phyloP scores from a whole-genome alignment of 2,888 invertebrate species.

The Meta bourneti region DNA sequence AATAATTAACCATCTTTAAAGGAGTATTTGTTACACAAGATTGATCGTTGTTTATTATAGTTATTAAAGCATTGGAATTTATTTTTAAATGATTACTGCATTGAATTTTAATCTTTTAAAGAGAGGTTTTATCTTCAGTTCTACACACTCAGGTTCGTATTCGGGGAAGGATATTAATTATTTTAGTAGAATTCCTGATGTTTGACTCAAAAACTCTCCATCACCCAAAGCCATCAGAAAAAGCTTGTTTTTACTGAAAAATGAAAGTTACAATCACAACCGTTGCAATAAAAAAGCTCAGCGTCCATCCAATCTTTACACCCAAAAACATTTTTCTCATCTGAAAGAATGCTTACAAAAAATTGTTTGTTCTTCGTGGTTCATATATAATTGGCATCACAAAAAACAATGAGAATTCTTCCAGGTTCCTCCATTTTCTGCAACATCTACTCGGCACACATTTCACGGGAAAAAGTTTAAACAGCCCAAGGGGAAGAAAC shows the following conservation, averaged over 20 bases:
- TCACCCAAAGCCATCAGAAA: background rate
- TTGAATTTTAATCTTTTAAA: no score
- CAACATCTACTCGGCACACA: slow-evolving; percentile 29
- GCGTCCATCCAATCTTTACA: background rate
- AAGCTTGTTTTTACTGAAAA: background rate
- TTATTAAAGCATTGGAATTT: no score
- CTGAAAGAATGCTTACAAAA: background rate
- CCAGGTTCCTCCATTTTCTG: slow-evolving; percentile 23
- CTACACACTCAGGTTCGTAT: no score
- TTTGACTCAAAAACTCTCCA: no score
- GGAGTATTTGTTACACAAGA: no score
- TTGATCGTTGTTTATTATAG: no score
- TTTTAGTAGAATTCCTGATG: no score
- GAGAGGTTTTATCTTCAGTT: no score
- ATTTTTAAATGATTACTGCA: no score
- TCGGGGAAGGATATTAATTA: no score
- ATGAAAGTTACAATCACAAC: background rate
- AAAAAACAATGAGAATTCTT: background rate
- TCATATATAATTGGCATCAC: background rate
- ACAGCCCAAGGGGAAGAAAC: slow-evolving; percentile 42
- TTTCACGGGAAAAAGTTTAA: slow-evolving; percentile 39
- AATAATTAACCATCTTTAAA: no score
- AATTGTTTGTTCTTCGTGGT: background rate
- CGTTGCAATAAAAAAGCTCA: background rate
- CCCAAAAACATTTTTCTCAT: background rate